Conservation (phyloP, 2,113 vertebrate species). For the Phaethon lepturus region DNA sequence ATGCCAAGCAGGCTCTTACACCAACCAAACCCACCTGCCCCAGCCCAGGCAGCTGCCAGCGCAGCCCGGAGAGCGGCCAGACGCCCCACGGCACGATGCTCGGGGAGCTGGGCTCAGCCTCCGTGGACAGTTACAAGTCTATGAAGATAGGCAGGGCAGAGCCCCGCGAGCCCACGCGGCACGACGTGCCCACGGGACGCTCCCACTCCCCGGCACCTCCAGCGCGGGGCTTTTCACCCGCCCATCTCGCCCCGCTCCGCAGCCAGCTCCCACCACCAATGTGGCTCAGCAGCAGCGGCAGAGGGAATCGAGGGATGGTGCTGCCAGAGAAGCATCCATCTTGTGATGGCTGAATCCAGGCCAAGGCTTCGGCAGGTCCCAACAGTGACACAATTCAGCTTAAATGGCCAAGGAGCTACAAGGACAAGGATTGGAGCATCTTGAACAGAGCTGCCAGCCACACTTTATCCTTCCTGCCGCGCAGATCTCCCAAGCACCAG, state of each 20-base stretch:
- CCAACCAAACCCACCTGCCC: not conserved
- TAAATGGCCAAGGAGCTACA: not conserved
- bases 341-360: rapidly evolving
- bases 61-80: rapidly evolving
- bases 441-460: not conserved
- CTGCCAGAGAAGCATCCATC: not conserved
- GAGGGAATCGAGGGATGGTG: rapidly evolving
- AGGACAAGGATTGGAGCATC: not conserved
- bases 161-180: rapidly evolving
- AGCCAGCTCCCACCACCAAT: rapidly evolving
- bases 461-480: not conserved
- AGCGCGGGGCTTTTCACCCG: rapidly evolving
- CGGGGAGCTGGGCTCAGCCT: not conserved
- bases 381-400: not conserved
- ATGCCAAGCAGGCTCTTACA: rapidly evolving
- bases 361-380: not conserved
- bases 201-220: rapidly evolving
- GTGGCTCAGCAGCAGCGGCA: rapidly evolving
- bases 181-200: rapidly evolving
- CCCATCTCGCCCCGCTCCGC: rapidly evolving
- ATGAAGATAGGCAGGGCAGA: not conserved
- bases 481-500: rapidly evolving
- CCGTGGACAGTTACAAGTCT: rapidly evolving
- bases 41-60: not conserved
- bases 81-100: rapidly evolving